Conservation (phyloP, 1,140 invertebrate species). For the Holcopasites calliopsidis region DNA sequence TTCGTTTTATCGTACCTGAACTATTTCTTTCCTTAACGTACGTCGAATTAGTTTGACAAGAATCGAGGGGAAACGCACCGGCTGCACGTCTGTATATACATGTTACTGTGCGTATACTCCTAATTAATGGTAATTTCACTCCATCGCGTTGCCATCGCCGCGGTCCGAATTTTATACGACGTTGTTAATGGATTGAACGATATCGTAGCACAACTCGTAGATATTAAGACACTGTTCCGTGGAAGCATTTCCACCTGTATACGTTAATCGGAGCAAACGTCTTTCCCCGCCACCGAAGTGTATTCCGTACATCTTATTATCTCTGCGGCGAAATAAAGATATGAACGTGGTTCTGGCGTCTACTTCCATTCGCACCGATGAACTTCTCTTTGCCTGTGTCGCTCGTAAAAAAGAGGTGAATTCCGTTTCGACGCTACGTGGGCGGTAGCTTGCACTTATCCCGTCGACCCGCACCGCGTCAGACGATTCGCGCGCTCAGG, state of each 20-base stretch:
- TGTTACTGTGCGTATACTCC: background rate
- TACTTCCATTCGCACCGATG: background rate
- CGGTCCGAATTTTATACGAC: constrained; percentile 14
- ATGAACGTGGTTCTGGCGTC: background rate
- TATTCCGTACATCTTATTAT: constrained; percentile 25
- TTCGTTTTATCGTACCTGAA: constrained; percentile 37
- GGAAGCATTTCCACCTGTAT: background rate
- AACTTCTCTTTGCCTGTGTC: background rate
- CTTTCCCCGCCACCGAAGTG: constrained; percentile 18
- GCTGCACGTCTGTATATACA: constrained; percentile 22
- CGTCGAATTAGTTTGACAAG: background rate
- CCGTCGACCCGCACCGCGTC: constrained; percentile 51
- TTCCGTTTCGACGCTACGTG: background rate
- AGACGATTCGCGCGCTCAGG: constrained; percentile 18
- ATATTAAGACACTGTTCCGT: background rate
- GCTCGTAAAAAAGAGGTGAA: background rate
- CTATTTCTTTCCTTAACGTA: background rate
- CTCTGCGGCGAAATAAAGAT: constrained; percentile 15
- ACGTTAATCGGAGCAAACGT: background rate
- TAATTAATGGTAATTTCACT: background rate
- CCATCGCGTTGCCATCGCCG: background rate
- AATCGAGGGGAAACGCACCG: background rate
- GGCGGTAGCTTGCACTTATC: constrained; percentile 48
- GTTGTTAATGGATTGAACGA: no score
- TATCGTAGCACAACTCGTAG: no score